Percentiles rank a stretch among this genome's conserved stretches.
Conservation (phyloP, 2,888 invertebrate genomes). For the Anthoptus insignis region DNA sequence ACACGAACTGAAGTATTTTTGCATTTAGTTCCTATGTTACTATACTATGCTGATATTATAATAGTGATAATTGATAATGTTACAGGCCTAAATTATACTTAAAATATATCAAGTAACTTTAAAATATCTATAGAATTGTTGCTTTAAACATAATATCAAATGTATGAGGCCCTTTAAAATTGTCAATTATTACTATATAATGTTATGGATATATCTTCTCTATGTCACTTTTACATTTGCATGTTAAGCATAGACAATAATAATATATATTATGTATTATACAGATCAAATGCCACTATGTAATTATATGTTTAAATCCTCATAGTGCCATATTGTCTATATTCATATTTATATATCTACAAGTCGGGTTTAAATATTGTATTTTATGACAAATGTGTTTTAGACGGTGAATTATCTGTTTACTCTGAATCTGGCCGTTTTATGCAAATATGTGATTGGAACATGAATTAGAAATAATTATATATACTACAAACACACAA, state of each 20-base stretch:
- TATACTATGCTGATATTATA: constrained; percentile 11
- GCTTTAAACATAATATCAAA: constrained; percentile 6
- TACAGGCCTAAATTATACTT: background rate
- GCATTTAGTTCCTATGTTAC: constrained; percentile 42
- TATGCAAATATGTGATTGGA: background rate
- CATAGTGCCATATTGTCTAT: constrained; percentile 76
- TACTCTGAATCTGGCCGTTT: background rate
- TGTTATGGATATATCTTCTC: constrained; percentile 36
- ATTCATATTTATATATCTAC: constrained; percentile 30
- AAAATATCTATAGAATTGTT: background rate
- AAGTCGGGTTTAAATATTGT: background rate
- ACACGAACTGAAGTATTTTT: constrained; percentile 21
- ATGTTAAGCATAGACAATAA: constrained; percentile 40
- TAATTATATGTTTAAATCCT: constrained; percentile 80
- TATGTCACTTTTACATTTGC: constrained; percentile 35
- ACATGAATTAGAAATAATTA: background rate
- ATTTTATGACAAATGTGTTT: constrained; percentile 5
- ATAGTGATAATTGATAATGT: constrained; percentile 8
- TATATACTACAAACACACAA: background rate
- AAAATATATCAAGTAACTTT: constrained; percentile 7
- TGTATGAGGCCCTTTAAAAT: background rate
- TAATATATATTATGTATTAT: constrained; percentile 46
- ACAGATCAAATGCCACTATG: constrained; percentile 70
- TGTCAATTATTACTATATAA: constrained; percentile 16
- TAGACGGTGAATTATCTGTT: constrained; percentile 8